Percentiles rank a stretch among this genome's conserved stretches.
Evolutionary conservation across 2,113 vertebrate genomes (phyloP).

Genomic region (Thryonomys swinderianus): DNA sequence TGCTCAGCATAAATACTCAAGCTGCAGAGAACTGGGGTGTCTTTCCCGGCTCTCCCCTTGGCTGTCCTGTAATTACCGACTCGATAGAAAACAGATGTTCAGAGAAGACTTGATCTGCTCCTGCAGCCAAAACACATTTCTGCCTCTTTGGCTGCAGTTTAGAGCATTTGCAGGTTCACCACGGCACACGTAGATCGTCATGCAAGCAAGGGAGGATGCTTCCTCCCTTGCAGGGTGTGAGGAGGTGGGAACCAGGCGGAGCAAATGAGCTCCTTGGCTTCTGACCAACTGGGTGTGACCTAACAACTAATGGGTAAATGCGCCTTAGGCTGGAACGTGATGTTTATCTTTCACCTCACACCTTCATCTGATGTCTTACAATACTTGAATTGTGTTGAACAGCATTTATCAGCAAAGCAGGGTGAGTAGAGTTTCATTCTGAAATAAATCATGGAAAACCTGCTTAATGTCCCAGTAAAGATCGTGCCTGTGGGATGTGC

Average conservation of each 20-base stretch:
- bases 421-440: slow-evolving; percentile 50
- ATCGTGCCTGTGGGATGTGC: background rate
- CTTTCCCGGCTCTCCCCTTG: slow-evolving; percentile 80
- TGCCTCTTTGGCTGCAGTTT: background rate
- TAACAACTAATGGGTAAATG: background rate
- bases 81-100: slow-evolving; percentile 85
- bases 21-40: slow-evolving; percentile 74
- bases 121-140: slow-evolving; percentile 64
- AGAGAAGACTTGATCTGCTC: slow-evolving; percentile 78
- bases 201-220: background rate
- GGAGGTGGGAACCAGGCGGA: background rate
- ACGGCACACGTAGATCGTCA: background rate
- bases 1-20: slow-evolving; percentile 80
- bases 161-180: slow-evolving; percentile 27
- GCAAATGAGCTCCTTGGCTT: background rate
- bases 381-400: slow-evolving; percentile 30
- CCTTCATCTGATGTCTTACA: background rate
- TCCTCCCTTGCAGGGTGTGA: background rate
- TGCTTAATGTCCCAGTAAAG: background rate
- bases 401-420: slow-evolving; percentile 17
- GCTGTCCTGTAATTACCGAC: slow-evolving; percentile 76
- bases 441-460: slow-evolving; percentile 31
- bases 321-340: background rate
- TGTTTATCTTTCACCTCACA: background rate
- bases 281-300: background rate